Conservation (phyloP, 2,888 invertebrate species). For the Lissocephala sabroskyi region DNA sequence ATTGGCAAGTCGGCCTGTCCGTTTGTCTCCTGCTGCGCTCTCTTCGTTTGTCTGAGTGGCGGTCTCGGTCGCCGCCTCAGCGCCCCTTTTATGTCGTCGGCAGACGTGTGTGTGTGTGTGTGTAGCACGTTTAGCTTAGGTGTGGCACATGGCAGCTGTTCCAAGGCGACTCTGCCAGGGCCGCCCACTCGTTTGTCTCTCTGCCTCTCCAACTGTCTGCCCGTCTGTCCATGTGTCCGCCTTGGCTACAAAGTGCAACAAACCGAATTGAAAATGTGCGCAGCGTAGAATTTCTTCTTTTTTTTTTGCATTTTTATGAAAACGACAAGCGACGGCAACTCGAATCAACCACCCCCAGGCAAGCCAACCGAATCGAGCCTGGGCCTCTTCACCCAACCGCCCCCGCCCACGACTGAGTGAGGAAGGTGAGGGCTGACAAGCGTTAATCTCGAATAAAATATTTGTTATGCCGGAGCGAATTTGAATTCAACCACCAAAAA, state of each 20-base stretch:
- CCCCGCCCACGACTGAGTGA: too few species aligned
- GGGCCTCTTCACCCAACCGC: too few species aligned
- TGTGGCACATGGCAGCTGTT: constrained; percentile 57
- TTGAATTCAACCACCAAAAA: background rate
- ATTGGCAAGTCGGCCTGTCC: constrained; percentile 37
- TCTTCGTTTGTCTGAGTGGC: constrained; percentile 8
- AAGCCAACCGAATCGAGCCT: too few species aligned
- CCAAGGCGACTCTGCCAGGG: constrained; percentile 4
- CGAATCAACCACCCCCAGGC: too few species aligned
- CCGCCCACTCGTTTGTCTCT: background rate
- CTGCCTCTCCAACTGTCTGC: background rate
- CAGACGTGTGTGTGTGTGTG: constrained; percentile 10
- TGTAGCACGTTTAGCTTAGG: constrained; percentile 22
- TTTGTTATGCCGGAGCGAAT: constrained; percentile 34
- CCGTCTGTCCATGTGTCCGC: constrained; percentile 9
- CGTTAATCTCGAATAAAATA: constrained; percentile 61
- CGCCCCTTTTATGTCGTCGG: constrained; percentile 10
- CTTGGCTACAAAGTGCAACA: constrained; percentile 53
- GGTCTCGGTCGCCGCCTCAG: constrained; percentile 7
- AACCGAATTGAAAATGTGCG: constrained; percentile 49
- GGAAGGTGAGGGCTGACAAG: constrained; percentile 47
- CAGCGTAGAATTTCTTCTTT: constrained; percentile 38
- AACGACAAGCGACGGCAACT: too few species aligned
- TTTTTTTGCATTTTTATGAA: constrained; percentile 43
- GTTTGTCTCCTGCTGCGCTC: constrained; percentile 5